Conservation (phyloP, 1,140 invertebrate species). For the Harlomillsia oculata region DNA sequence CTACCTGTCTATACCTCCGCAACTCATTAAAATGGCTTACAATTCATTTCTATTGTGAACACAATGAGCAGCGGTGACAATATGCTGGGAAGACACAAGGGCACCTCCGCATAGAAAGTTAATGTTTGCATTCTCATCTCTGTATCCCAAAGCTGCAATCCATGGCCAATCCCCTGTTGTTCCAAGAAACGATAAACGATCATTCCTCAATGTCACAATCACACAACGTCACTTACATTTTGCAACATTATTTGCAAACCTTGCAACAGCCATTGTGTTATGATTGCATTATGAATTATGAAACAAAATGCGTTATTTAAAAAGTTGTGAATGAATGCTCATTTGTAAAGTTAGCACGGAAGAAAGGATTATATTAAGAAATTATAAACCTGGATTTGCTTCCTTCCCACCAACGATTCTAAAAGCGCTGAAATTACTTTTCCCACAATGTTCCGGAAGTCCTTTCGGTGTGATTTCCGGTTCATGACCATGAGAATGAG, state of each 20-base stretch:
- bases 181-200: too few relatives aligned
- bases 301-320: too few relatives aligned
- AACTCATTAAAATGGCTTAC: conserved; percentile 40
- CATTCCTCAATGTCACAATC: too few relatives aligned
- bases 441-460: conserved; percentile 21
- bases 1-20: too few relatives aligned
- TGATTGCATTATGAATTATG: too few relatives aligned
- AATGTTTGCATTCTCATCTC: conserved; percentile 40
- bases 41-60: conserved; percentile 50
- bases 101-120: conserved; percentile 55
- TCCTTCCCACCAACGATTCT: conserved; percentile 31
- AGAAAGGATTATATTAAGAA: too few relatives aligned
- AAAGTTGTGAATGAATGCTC: too few relatives aligned
- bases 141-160: conserved; percentile 59
- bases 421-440: conserved; percentile 20
- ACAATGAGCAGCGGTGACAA: conserved; percentile 77
- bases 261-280: too few relatives aligned
- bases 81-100: conserved; percentile 59
- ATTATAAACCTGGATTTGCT: conserved; percentile 30
- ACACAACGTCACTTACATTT: too few relatives aligned
- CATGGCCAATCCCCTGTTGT: conserved; percentile 60
- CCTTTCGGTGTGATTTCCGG: neutral
- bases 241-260: too few relatives aligned
- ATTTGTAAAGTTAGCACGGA: too few relatives aligned
- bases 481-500: too few relatives aligned